Conservation (phyloP, 1,140 invertebrate genomes). For the Nasonia giraulti region DNA sequence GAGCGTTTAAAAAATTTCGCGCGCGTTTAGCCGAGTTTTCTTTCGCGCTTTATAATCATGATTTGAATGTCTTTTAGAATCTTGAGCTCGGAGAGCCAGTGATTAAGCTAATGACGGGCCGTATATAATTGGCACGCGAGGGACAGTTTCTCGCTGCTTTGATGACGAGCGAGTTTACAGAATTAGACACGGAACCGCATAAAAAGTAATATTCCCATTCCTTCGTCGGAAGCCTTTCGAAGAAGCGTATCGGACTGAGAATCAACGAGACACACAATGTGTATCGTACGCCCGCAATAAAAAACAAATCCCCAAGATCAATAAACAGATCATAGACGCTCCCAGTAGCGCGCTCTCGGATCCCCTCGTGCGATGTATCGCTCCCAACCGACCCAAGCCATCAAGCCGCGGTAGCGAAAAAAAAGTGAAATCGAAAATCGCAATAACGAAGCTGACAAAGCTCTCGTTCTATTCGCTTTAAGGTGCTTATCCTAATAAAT, state of each 20-base stretch:
- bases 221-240: too few species aligned
- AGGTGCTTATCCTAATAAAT: slow-evolving; percentile 53
- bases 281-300: neutral
- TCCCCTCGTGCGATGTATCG: neutral
- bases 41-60: neutral
- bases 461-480: neutral
- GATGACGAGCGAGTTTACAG: too few species aligned
- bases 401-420: neutral
- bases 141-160: too few species aligned
- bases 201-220: too few species aligned
- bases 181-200: too few species aligned
- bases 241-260: too few species aligned
- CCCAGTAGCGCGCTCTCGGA: too few species aligned
- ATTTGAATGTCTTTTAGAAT: neutral
- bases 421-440: slow-evolving; percentile 21
- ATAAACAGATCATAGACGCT: neutral
- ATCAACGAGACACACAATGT: too few species aligned
- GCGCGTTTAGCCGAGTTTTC: neutral
- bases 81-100: too few species aligned
- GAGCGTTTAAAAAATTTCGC: neutral
- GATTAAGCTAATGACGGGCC: neutral
- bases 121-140: neutral
- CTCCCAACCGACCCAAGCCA: neutral
- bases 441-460: neutral
- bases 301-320: neutral